Evolutionary conservation across 2,797 vertebrate genomes (phyloP).

Genomic region (Euthynnus affinis): DNA sequence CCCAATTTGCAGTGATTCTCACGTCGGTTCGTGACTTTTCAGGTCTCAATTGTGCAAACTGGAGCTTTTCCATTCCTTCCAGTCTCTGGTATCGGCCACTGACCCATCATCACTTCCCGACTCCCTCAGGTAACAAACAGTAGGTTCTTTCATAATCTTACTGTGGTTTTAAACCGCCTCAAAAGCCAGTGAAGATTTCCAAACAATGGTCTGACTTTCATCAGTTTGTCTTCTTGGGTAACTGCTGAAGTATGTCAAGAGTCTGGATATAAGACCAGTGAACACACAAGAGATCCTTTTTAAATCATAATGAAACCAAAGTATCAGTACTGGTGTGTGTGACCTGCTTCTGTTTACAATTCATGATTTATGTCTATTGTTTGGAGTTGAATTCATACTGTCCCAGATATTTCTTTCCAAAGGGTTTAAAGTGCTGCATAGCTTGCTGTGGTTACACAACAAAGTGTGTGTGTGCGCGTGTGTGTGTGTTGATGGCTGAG

Average conservation of each 20-base stretch:
- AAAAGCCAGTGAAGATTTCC: background rate
- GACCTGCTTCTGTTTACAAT: background rate
- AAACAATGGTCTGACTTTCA: background rate
- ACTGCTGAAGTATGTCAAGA: background rate
- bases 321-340: background rate
- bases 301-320: background rate
- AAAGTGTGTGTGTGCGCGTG: background rate
- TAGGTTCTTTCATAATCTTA: background rate
- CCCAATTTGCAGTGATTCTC: background rate
- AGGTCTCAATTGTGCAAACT: slow-evolving; percentile 94
- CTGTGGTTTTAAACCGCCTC: background rate
- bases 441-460: background rate
- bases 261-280: background rate
- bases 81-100: slow-evolving; percentile 86
- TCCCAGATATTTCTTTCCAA: background rate
- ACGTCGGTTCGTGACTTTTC: slow-evolving; percentile 29
- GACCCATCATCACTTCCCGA: slow-evolving; percentile 84
- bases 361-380: background rate
- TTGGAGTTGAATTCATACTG: background rate
- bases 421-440: background rate
- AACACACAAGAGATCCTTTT: background rate
- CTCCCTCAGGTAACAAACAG: slow-evolving; percentile 89
- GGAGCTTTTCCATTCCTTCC: slow-evolving; percentile 92
- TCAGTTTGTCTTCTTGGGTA: slow-evolving; percentile 1
- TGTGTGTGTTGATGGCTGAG: slow-evolving; percentile 3